Evolutionary conservation across 1,140 invertebrate genomes (phyloP).

Genomic region (Geopemphigus sp.): DNA sequence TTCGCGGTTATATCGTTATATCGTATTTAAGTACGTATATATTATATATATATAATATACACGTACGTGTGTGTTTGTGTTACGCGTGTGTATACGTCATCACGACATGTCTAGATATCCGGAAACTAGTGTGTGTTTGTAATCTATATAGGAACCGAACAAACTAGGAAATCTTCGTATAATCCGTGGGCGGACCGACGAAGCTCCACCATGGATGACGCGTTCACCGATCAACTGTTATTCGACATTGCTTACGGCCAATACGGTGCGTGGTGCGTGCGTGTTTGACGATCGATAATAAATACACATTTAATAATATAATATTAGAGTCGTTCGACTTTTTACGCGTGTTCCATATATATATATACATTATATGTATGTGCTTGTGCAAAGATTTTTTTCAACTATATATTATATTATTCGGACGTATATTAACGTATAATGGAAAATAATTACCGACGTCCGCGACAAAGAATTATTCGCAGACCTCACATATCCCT

Average conservation of each 20-base stretch:
- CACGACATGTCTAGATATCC: slow-evolving; percentile 4
- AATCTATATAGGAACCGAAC: slow-evolving; percentile 13
- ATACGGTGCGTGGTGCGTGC: slow-evolving; percentile 43
- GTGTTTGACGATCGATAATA: slow-evolving; percentile 9
- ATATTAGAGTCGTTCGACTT: not conserved
- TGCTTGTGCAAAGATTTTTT: slow-evolving; percentile 30
- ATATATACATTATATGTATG: not conserved
- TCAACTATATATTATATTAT: slow-evolving; percentile 5
- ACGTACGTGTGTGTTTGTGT: not conserved
- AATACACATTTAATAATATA: not conserved
- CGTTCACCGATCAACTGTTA: slow-evolving; percentile 43
- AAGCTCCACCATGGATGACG: slow-evolving; percentile 44
- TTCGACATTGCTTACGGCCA: slow-evolving; percentile 37
- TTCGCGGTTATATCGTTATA: too few species aligned
- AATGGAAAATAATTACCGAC: slow-evolving; percentile 14
- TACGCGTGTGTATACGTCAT: not conserved
- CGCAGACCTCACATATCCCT: too few species aligned
- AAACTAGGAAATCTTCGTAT: slow-evolving; percentile 26
- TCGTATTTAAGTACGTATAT: too few species aligned
- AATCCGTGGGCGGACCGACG: slow-evolving; percentile 46
- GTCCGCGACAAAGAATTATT: too few species aligned
- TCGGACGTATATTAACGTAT: slow-evolving; percentile 4
- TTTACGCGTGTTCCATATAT: not conserved
- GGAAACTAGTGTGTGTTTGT: slow-evolving; percentile 21
- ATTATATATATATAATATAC: too few species aligned